These are phyloP conservation scores for Corythornis leucogaster DNA, from an alignment of 2,797 vertebrate genomes.

Conservation along the genomic window DNA sequence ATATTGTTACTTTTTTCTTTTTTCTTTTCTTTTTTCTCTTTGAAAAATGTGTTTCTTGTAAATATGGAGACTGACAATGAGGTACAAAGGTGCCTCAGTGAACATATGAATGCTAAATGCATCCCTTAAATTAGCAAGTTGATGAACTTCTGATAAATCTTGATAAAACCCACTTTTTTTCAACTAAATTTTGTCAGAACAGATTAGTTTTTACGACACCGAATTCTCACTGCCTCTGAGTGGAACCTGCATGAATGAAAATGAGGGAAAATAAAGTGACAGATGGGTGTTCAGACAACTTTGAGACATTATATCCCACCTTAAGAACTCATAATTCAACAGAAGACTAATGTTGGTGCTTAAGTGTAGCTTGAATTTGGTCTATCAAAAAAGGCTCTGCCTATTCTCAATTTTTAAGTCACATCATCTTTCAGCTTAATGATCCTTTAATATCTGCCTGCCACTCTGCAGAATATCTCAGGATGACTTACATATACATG, in stretches of 20 bases:
- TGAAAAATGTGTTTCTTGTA: neutral
- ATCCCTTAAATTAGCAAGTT: neutral
- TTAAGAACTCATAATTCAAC: neutral
- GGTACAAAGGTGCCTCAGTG: neutral
- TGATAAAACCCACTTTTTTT: neutral
- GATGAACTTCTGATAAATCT: neutral
- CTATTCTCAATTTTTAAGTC: conserved; percentile 41
- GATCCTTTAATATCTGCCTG: conserved; percentile 33
- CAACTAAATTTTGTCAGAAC: neutral
- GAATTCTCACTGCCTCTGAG: neutral
- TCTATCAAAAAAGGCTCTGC: conserved; percentile 2
- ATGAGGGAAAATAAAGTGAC: neutral
- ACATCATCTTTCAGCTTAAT: conserved; percentile 28
- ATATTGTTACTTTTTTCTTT: neutral
- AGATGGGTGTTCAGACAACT: neutral
- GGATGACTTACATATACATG: conserved; percentile 95
- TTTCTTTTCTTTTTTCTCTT: neutral
- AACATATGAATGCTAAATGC: neutral
- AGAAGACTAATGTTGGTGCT: neutral
- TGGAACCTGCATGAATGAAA: neutral
- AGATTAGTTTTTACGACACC: neutral
- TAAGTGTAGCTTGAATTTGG: conserved; percentile 17
- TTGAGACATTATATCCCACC: neutral
- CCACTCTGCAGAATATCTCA: neutral
- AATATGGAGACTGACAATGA: neutral